Base-by-base conservation (phyloP, 2,888 invertebrate genomes). In the Drosophila monieri region DNA sequence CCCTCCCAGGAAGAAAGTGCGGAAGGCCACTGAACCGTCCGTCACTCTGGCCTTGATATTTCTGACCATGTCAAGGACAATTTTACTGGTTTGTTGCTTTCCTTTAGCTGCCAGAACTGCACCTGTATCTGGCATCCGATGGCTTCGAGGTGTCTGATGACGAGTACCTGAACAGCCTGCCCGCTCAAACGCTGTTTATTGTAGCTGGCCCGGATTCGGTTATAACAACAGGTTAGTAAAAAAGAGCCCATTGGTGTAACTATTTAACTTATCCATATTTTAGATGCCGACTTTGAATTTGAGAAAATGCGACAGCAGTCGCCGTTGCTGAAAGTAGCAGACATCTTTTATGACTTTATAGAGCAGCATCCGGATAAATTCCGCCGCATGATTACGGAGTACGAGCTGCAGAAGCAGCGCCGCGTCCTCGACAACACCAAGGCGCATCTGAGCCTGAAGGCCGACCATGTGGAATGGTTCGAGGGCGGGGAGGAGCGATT, bases 391-490 rank as follows among this genome's bases (percentile, higher is more conserved):
- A 88, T 91, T 56, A 76, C 78, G 25, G 88, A 91, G 6, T 90
- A 89, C 61, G 90, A 90, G 91, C 65, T 73, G 12, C 85, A 79
- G 12, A 83, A 85, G 90, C 93, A 74, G 93, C 95, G 85, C 92
- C 71, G 54, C 14, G 74, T 72, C 32, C 51, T 80, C 37, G 85
- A 77, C 72, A 83, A 68, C 14, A 74, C 64, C 15, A 94, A 94
- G 77, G 92, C 93, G 0, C 91, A 92, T 75, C 92, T 94, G 25
- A 95, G 95, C 84, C 93, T 93, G 44, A 93, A 93, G 71, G 92
- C 93, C 9, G 94, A 95, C 69, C 95, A 97, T 91, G 94, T 95
- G 0, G 94, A 94, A 69, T 97, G 97, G 97, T 97, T 97, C 92
- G 93, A 93, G 92, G 96, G 96, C 92, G 93, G 89, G 54, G 91